Conservation (phyloP, 2,888 invertebrate genomes). For the Polymixis lichenea region DNA sequence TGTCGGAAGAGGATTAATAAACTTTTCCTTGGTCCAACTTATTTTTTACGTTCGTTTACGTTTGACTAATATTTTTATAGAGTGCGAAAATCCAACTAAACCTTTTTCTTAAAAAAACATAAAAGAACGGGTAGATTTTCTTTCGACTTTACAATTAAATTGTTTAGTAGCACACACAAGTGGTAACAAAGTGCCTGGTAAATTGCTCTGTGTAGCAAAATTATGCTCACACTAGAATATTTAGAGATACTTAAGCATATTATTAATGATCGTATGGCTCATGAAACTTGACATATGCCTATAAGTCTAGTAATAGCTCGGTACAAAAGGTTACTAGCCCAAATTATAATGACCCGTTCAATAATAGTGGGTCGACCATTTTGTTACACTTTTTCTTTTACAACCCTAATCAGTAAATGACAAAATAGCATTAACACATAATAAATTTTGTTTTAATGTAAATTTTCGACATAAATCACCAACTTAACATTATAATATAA, state of each 20-base stretch:
- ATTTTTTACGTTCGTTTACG: neutral
- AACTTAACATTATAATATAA: constrained; percentile 47
- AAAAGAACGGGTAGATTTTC: neutral
- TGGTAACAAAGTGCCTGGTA: neutral
- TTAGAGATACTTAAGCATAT: neutral
- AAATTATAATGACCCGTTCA: constrained; percentile 1
- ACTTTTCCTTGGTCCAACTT: constrained; percentile 28
- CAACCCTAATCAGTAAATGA: constrained; percentile 35
- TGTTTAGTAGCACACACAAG: too few relatives aligned
- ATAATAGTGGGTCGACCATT: neutral
- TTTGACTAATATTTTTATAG: neutral
- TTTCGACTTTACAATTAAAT: neutral
- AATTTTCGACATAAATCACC: constrained; percentile 51
- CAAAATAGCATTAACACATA: constrained; percentile 49
- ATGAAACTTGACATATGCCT: neutral
- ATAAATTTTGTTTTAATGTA: constrained; percentile 54
- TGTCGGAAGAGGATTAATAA: constrained; percentile 53
- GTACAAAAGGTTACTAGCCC: constrained; percentile 4
- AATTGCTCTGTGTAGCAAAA: neutral
- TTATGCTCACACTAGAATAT: neutral
- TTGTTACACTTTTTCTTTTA: constrained; percentile 2
- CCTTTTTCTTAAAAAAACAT: neutral
- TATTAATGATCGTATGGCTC: constrained; percentile 5
- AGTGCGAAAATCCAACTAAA: neutral
- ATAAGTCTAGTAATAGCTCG: neutral